phyloP scores from a whole-genome alignment of 2,113 vertebrate species.

The Rattus rattus region DNA sequence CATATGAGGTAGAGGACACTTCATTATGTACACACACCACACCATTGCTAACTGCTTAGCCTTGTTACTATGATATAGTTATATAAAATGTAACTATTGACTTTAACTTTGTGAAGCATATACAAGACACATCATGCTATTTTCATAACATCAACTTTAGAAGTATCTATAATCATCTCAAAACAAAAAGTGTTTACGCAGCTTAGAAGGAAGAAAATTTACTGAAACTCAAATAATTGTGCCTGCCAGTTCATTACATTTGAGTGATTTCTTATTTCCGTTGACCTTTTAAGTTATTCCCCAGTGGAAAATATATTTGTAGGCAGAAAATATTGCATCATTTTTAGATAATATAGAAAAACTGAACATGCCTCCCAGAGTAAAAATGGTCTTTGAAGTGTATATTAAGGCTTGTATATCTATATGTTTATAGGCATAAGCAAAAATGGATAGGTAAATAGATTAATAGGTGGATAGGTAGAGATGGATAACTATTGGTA shows the following conservation, averaged over 20 bases:
- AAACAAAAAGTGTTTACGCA: background rate
- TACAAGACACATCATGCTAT: background rate
- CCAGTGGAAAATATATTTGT: constrained; percentile 28
- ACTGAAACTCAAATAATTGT: background rate
- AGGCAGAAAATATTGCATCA: background rate
- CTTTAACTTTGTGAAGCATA: background rate
- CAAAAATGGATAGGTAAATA: background rate
- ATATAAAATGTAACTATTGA: background rate
- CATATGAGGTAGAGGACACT: background rate
- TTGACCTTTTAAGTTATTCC: background rate
- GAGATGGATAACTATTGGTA: background rate
- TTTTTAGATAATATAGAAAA: constrained; percentile 28
- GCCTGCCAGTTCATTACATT: background rate
- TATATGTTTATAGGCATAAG: background rate
- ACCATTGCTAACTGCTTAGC: background rate
- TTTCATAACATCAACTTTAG: constrained; percentile 15
- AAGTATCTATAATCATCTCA: background rate
- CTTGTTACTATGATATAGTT: background rate
- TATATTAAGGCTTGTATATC: background rate
- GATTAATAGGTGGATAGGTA: background rate
- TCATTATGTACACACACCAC: background rate
- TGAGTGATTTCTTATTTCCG: background rate
- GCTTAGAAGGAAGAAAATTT: background rate
- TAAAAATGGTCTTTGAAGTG: background rate
- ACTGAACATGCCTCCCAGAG: background rate